phyloP scores from a whole-genome alignment of 2,797 vertebrate genomes.

The Diplodus sargus region DNA sequence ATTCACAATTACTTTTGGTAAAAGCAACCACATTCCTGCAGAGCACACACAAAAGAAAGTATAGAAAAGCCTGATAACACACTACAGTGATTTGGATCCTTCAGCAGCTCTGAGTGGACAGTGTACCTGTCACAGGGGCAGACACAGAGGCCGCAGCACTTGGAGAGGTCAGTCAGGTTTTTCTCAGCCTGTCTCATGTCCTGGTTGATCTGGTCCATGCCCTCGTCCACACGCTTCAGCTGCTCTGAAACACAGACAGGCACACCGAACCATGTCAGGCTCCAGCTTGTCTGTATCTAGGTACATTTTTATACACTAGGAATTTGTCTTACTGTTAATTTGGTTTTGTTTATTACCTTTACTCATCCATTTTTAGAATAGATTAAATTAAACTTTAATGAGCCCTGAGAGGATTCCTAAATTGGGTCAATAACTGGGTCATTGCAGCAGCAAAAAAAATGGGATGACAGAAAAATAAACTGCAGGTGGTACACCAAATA shows the following conservation, averaged over 20 bases:
- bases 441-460: conserved; percentile 7
- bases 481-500: conserved; percentile 24
- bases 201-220: conserved; percentile 98
- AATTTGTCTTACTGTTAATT: neutral
- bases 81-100: conserved; percentile 8
- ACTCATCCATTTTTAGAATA: conserved; percentile 28
- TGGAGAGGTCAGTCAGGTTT: conserved; percentile 95
- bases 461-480: neutral
- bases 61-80: neutral
- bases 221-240: conserved; percentile 90
- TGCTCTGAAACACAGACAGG: conserved; percentile 86
- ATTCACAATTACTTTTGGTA: neutral
- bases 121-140: conserved; percentile 95
- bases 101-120: neutral
- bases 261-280: conserved; percentile 12
- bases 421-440: conserved; percentile 66
- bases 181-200: conserved; percentile 97
- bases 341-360: conserved; percentile 31
- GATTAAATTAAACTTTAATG: conserved; percentile 47
- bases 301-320: neutral
- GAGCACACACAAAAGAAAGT: neutral
- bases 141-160: conserved; percentile 96
- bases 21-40: neutral
- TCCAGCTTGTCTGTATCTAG: neutral
- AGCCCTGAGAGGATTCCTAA: conserved; percentile 40